Percentiles rank a stretch among this genome's conserved stretches.
phyloP scores from a whole-genome alignment of 2,797 vertebrate genomes.

The Phrynocephalus forsythii region DNA sequence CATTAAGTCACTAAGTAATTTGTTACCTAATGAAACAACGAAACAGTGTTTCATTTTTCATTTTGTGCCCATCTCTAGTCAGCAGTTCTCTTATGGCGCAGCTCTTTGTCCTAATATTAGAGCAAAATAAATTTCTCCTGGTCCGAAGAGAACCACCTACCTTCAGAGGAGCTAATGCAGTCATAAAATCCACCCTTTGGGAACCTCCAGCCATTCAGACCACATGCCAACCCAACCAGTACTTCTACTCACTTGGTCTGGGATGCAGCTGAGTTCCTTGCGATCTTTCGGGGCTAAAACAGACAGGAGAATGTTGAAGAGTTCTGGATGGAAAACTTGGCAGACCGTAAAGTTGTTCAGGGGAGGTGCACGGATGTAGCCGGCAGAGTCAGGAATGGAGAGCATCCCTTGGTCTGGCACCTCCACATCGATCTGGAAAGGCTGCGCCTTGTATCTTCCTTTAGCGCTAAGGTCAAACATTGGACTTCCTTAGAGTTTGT shows the following conservation, averaged over 20 bases:
- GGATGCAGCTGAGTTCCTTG: not conserved
- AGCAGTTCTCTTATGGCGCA: not conserved
- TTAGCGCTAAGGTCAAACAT: not conserved
- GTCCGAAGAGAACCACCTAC: not conserved
- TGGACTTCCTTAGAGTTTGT: not conserved
- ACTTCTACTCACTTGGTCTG: slow-evolving; percentile 32
- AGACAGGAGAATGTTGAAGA: not conserved
- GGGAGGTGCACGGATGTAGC: not conserved
- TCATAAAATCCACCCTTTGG: too few species aligned
- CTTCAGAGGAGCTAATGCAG: not conserved
- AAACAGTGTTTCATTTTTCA: too few species aligned
- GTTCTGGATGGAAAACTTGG: slow-evolving; percentile 16
- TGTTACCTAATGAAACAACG: too few species aligned
- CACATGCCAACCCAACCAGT: not conserved
- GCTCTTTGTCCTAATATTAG: not conserved
- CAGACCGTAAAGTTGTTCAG: slow-evolving; percentile 2
- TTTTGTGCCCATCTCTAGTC: too few species aligned
- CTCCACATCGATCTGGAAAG: slow-evolving; percentile 45
- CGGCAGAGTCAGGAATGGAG: slow-evolving; percentile 39
- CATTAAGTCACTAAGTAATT: too few species aligned
- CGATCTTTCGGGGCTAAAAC: slow-evolving; percentile 3
- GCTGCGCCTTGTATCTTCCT: fast-evolving
- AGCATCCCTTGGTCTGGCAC: slow-evolving; percentile 43
- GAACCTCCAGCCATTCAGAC: not conserved
- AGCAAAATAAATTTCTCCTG: not conserved